phyloP scores from a whole-genome alignment of 64 coral and sea anemone species.

The Astreopora myriophthalma region DNA sequence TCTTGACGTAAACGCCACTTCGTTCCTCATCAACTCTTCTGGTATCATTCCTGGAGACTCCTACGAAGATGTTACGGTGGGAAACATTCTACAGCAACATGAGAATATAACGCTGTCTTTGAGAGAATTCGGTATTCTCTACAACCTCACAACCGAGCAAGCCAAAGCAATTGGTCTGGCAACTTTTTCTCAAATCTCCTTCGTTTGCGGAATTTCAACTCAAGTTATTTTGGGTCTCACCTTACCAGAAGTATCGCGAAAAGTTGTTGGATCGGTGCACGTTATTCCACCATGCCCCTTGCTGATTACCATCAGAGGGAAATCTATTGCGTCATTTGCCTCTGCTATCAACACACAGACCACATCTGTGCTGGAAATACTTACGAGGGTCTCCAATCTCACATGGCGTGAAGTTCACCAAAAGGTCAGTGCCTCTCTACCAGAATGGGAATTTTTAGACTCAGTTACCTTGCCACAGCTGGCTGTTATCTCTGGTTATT shows the following conservation, averaged over 20 bases:
- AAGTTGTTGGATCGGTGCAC: conserved; percentile 32
- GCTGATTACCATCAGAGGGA: conserved; percentile 64
- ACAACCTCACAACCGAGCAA: conserved; percentile 65
- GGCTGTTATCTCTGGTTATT: conserved; percentile 5
- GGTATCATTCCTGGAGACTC: neutral
- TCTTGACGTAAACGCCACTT: conserved; percentile 65
- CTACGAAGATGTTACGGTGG: neutral
- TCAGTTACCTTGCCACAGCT: conserved; percentile 35
- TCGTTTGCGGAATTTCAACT: conserved; percentile 42
- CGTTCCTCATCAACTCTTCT: neutral
- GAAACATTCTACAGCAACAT: neutral
- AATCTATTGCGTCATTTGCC: conserved; percentile 31
- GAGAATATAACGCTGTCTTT: conserved; percentile 18
- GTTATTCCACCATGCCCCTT: conserved; percentile 20
- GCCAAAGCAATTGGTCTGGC: conserved; percentile 23
- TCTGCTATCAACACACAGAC: neutral
- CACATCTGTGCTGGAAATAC: conserved; percentile 59
- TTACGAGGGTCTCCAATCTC: neutral
- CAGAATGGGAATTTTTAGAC: conserved; percentile 83
- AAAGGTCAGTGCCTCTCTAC: neutral
- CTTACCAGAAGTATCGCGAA: conserved; percentile 21
- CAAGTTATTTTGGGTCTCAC: neutral
- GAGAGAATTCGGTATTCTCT: conserved; percentile 65
- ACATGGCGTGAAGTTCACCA: conserved; percentile 43
- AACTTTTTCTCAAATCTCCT: conserved; percentile 58